Conservation (phyloP, 1,140 invertebrate species). For the Lethrus apterus region DNA sequence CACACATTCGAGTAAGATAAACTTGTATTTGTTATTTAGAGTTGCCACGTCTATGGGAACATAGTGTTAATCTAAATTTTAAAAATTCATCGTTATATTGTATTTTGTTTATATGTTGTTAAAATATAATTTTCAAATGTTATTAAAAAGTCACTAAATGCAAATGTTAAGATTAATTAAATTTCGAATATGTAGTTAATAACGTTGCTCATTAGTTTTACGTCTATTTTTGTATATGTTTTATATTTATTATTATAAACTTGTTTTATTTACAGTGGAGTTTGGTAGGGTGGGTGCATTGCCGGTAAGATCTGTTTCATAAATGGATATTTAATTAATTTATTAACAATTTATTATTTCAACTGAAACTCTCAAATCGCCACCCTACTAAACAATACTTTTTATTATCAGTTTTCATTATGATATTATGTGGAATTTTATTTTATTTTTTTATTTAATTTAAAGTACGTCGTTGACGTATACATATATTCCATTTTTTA, state of each 20-base stretch:
- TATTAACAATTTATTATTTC: constrained; percentile 1
- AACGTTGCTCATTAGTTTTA: constrained; percentile 19
- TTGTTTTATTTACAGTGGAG: constrained; percentile 27
- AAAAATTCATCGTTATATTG: neutral
- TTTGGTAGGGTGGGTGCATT: constrained; percentile 40
- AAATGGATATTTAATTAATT: neutral
- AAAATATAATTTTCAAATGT: constrained; percentile 8
- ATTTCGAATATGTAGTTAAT: constrained; percentile 1
- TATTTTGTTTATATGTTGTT: constrained; percentile 4
- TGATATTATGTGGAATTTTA: neutral
- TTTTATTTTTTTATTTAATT: neutral
- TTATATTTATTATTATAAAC: no score
- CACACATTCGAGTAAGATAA: no score
- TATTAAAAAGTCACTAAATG: neutral
- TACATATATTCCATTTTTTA: constrained; percentile 8
- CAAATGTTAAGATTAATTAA: constrained; percentile 1
- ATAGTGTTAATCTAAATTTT: neutral
- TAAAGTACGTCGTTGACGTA: no score
- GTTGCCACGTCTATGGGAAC: no score
- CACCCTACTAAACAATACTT: constrained; percentile 29
- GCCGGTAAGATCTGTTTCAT: constrained; percentile 21
- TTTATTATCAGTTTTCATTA: constrained; percentile 2
- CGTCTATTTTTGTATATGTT: constrained; percentile 11
- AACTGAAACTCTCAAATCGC: constrained; percentile 14
- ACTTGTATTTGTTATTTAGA: no score